These are phyloP conservation scores for Nycticebus coucang DNA, from an alignment of 2,113 vertebrate species.

Conservation along the genomic window DNA sequence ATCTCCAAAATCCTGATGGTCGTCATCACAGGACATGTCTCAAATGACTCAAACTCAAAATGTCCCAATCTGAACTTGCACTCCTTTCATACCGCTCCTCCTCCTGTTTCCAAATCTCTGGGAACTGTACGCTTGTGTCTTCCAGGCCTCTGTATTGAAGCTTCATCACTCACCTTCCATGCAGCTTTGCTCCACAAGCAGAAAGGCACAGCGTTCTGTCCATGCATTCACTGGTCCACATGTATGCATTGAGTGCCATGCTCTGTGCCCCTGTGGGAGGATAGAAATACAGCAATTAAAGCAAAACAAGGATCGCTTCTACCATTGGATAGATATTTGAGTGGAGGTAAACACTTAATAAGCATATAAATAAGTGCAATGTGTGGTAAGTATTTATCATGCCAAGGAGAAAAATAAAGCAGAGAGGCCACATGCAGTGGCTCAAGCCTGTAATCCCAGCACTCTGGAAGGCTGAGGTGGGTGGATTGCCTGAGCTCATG, in stretches of 20 bases:
- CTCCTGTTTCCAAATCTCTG: neutral
- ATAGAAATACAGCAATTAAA: neutral
- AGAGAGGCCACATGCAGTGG: neutral
- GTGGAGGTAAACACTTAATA: neutral
- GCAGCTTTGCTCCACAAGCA: neutral
- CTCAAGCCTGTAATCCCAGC: too few relatives aligned
- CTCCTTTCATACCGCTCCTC: neutral
- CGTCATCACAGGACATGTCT: neutral
- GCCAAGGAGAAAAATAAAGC: neutral
- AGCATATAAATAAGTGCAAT: neutral
- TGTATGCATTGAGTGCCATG: neutral
- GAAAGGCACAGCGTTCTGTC: neutral
- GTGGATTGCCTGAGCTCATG: too few relatives aligned
- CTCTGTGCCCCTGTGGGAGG: rapidly evolving
- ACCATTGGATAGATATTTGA: neutral
- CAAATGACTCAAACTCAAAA: neutral
- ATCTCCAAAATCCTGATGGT: neutral
- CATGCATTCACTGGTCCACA: neutral
- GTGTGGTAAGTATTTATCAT: neutral
- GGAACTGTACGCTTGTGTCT: neutral
- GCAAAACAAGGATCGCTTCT: neutral
- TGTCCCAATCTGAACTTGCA: neutral
- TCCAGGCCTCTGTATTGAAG: neutral
- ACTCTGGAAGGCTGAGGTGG: too few relatives aligned
- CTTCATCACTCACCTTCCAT: neutral